Evolutionary conservation across 2,113 vertebrate species (phyloP).

Genomic region (Heteronetta atricapilla): DNA sequence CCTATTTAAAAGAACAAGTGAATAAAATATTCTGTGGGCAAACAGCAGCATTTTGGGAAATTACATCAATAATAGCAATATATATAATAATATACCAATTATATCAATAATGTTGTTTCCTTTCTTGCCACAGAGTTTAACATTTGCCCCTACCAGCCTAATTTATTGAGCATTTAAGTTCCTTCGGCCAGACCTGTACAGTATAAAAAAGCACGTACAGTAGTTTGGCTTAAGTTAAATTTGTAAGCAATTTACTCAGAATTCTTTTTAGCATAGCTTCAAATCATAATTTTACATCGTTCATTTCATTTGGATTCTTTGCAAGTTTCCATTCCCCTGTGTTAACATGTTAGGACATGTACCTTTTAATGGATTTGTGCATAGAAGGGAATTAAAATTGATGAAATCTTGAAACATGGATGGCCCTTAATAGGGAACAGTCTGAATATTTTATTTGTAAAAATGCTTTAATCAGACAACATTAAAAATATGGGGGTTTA

Average conservation of each 20-base stretch:
- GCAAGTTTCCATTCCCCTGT: background rate
- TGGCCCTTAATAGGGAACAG: background rate
- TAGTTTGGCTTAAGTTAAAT: background rate
- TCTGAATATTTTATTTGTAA: background rate
- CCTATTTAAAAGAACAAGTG: background rate
- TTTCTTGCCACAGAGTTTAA: background rate
- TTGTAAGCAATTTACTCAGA: background rate
- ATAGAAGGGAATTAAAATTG: background rate
- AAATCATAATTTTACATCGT: background rate
- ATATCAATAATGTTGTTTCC: background rate
- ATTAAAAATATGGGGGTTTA: background rate
- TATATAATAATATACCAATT: background rate
- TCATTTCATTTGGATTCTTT: background rate
- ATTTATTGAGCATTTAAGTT: background rate
- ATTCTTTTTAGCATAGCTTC: background rate
- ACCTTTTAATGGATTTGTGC: background rate
- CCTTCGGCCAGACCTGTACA: background rate
- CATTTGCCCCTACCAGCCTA: background rate
- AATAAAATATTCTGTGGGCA: background rate
- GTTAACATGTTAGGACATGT: background rate
- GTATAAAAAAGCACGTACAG: background rate
- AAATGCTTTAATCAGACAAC: background rate
- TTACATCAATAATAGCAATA: no score
- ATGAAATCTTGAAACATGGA: background rate
- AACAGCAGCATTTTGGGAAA: background rate